Conservation (phyloP, 2,797 vertebrate genomes). For the Tokudaia tokunoshimensis region DNA sequence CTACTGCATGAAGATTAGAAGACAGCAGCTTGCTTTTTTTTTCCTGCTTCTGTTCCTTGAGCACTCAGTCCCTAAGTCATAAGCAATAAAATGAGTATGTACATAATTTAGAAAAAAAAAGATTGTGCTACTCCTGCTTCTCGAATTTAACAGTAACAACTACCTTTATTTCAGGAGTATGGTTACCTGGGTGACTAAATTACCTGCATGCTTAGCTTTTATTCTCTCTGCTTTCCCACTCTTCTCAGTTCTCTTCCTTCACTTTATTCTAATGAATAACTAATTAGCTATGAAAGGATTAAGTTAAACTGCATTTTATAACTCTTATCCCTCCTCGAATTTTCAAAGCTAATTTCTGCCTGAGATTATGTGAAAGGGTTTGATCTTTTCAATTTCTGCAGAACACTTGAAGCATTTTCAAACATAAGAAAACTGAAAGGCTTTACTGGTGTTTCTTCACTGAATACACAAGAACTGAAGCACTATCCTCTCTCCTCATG, state of each 20-base stretch:
- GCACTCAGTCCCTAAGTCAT: not conserved
- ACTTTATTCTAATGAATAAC: constrained; percentile 61
- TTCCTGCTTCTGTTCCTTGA: not conserved
- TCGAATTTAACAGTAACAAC: constrained; percentile 35
- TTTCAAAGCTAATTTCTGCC: constrained; percentile 62
- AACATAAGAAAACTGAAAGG: constrained; percentile 48
- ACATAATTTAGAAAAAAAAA: constrained; percentile 8
- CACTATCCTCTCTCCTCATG: not conserved
- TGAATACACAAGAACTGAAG: not conserved
- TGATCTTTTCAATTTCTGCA: constrained; percentile 50
- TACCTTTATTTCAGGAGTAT: constrained; percentile 29
- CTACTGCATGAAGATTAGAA: not conserved
- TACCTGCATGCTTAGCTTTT: constrained; percentile 9
- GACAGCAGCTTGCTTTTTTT: not conserved
- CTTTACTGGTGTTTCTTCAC: constrained; percentile 36
- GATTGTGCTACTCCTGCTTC: not conserved
- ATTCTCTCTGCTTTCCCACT: not conserved
- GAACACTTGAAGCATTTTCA: constrained; percentile 56
- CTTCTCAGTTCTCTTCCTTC: not conserved
- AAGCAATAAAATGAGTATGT: constrained; percentile 31
- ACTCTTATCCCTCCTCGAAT: constrained; percentile 27
- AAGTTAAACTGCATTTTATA: constrained; percentile 55
- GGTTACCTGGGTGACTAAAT: constrained; percentile 56
- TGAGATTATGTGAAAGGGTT: constrained; percentile 46
- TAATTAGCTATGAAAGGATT: constrained; percentile 72